Conservation (phyloP, 2,888 invertebrate species). For the Tipula vernalis region DNA sequence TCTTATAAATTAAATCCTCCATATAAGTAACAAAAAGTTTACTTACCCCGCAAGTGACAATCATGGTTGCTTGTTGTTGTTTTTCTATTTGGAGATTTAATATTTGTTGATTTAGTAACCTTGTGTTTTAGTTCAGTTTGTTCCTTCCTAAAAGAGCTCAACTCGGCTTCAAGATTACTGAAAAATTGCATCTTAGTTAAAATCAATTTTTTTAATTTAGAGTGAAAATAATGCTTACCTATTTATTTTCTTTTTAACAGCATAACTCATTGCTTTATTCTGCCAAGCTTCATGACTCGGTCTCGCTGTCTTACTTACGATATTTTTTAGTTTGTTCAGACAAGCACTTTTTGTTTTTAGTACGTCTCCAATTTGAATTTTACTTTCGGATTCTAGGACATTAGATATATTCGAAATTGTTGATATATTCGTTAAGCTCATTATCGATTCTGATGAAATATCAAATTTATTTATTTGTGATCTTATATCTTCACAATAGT, state of each 20-base stretch:
- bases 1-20: neutral
- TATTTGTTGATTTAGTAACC: neutral
- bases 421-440: neutral
- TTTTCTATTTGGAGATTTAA: neutral
- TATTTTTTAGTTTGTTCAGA: neutral
- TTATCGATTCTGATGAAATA: neutral
- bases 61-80: neutral
- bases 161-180: neutral
- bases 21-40: neutral
- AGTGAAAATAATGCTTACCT: constrained; percentile 7
- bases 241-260: constrained; percentile 16
- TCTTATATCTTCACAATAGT: neutral
- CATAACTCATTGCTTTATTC: constrained; percentile 15
- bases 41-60: constrained; percentile 19
- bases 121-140: neutral
- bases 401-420: neutral
- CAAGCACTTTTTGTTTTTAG: neutral
- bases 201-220: neutral
- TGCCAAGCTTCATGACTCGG: neutral
- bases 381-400: neutral
- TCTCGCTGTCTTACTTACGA: neutral
- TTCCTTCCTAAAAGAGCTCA: neutral
- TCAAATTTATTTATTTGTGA: constrained; percentile 9
- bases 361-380: neutral
- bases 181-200: neutral